Base-by-base conservation (phyloP, 2,113 vertebrate species). In the Takifugu bimaculatus region DNA sequence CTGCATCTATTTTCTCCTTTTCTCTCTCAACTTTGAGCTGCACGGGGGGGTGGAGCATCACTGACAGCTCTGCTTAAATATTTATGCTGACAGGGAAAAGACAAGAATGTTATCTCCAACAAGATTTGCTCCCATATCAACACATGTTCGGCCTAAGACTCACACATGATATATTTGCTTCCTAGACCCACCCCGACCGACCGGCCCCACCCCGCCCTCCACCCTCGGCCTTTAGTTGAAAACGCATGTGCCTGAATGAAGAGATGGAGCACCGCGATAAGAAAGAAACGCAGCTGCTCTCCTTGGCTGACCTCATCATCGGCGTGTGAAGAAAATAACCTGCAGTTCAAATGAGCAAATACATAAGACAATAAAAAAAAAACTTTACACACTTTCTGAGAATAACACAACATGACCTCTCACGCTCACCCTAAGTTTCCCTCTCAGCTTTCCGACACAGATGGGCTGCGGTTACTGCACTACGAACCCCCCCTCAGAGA, bases 21-120 rank as follows among this genome's bases (percentile, higher is more conserved):
- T n/a, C 59, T 70, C 59, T 68, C 55, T 53, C 56, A 61, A 65
- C 50, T 3, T 2, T 43, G 47, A 84, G 60, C 58, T n/a, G 55
- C 63, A 64, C 65, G 54, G 73, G 72, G 57, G 54, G 69, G 78
- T 62, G 74, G 70, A 60, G 71, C 60, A 48, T 51, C 61, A 64
- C 67, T 85, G 85, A 88, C 86, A 87, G 83, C 61, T 82, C 82
- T 64, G 50, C 82, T 89, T 82, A 89, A 87, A 90, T 90, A 89
- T 90, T 90, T 87, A 91, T 88, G 74, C 84, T 86, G 81, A 85
- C 78, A 78, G 73, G 61, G 70, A 79, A 79, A 82, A 78, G 78
- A 85, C 77, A 74, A 83, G 86, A 85, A 84, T 85, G 81, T 88
- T 86, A 84, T 90, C 85, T 86, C 60, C 69, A 54, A 72, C 56